A percentile compares a stretch with the other conserved stretches of the same genome.
phyloP scores from a whole-genome alignment of 2,113 vertebrate genomes.

The Callithrix jacchus region DNA sequence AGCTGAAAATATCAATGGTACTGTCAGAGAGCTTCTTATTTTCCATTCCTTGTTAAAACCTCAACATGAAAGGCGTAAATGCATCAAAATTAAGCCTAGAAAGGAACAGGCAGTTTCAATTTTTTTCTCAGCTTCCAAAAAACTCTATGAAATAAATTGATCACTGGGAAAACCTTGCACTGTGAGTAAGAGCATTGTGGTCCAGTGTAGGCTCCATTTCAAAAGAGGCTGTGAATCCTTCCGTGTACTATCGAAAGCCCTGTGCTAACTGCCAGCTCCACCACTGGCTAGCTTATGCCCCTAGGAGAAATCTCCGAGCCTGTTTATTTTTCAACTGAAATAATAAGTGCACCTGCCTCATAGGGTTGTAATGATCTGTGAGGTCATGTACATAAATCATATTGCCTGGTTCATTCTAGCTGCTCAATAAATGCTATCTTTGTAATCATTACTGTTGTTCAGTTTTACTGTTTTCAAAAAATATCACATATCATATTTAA shows the following conservation, averaged over 20 bases:
- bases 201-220: neutral
- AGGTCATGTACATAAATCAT: neutral
- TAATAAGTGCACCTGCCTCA: neutral
- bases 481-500: neutral
- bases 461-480: neutral
- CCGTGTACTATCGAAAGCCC: no score
- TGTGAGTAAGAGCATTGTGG: neutral
- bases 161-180: neutral
- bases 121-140: neutral
- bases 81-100: neutral
- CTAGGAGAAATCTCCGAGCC: neutral
- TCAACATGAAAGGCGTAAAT: neutral
- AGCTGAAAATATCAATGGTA: neutral
- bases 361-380: neutral
- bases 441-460: neutral
- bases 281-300: neutral
- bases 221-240: neutral
- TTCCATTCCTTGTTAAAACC: neutral
- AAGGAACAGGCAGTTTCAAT: neutral
- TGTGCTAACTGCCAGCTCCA: neutral
- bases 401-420: neutral
- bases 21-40: neutral
- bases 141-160: neutral
- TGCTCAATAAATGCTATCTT: neutral
- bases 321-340: neutral